Base-by-base conservation (phyloP, 1,140 invertebrate genomes). In the Thaumatotibia leucotreta region DNA sequence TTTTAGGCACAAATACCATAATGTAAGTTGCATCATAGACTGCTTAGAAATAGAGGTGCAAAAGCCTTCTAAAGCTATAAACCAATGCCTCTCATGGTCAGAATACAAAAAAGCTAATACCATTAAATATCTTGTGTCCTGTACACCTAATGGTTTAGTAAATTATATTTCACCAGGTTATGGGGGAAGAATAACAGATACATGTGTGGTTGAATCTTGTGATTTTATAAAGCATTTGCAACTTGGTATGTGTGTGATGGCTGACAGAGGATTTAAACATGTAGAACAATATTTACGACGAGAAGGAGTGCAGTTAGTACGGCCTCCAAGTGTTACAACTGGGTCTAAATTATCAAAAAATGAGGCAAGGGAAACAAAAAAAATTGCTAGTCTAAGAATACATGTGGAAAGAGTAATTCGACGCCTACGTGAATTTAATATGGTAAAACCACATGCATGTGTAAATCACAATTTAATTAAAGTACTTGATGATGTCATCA, bases 51-150 rank as follows among this genome's bases (percentile, higher is more conserved):
- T n/a, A n/a, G n/a, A n/a, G n/a, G n/a, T n/a, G n/a, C n/a, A 24
- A 58, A 58, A 58, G 52, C n/a, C 85, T 9, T 78, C 66, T 3
- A 79, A 90, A 66, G 61, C 83, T 4, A 9, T 88, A 1, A 20
- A 82, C 65, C 91, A 91, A 80, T 69, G 86, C 24, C 24, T 91
- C 20, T 84, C 86, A 24, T 92, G 89, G 88, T 91, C 89, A 4
- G 81, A 91, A 0, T 92, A 92, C 65, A 91, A 91, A 75, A 90
- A 90, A 66, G 75, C 72, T 23, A 91, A 92, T 64, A 91, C 89
- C 9, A 71, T 91, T 8, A 92, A 92, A 66, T 92, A 92, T 84
- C 69, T 92, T 8, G 75, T 92, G 61, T 86, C 82, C 24, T 82
- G 69, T 52, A 92, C 87, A 50, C 87, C 87, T 14, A 72, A 91